These are phyloP conservation scores for Serrognathus titanus DNA, from an alignment of 2,888 invertebrate genomes.

Conservation along the genomic window DNA sequence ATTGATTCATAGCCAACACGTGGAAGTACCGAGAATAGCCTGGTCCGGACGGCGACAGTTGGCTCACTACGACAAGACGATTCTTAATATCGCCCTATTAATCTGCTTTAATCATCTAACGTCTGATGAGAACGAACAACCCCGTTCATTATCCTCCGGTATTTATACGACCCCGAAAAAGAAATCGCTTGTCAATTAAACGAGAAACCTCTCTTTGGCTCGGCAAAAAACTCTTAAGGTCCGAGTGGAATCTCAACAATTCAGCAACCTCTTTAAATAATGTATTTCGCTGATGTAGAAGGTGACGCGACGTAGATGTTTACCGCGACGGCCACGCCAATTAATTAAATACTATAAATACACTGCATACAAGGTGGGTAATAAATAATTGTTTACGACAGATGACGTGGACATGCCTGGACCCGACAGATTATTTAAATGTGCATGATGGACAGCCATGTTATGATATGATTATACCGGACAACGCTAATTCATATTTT, in stretches of 20 bases:
- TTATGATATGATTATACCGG: constrained; percentile 33
- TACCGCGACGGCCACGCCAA: constrained; percentile 30
- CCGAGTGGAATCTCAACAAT: neutral
- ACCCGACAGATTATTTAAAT: constrained; percentile 43
- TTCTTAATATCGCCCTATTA: constrained; percentile 35
- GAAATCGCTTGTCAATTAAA: constrained; percentile 1
- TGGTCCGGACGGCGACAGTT: constrained; percentile 28
- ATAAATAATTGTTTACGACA: constrained; percentile 46
- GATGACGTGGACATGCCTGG: constrained; percentile 38
- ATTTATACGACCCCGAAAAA: constrained; percentile 1
- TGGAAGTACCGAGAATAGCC: constrained; percentile 37
- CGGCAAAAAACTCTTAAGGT: neutral
- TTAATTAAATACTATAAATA: constrained; percentile 44
- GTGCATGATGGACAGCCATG: constrained; percentile 39
- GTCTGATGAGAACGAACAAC: neutral
- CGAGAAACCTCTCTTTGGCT: neutral
- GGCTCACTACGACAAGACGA: constrained; percentile 26
- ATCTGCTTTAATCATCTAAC: constrained; percentile 29
- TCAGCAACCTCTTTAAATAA: neutral
- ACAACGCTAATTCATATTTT: constrained; percentile 31
- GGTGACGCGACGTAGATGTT: constrained; percentile 22
- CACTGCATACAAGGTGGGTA: constrained; percentile 39
- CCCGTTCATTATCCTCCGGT: neutral
- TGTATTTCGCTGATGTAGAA: neutral
- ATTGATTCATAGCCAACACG: constrained; percentile 49